Evolutionary conservation across 1,140 invertebrate genomes (phyloP).

Genomic region (Chrysopa pallens): DNA sequence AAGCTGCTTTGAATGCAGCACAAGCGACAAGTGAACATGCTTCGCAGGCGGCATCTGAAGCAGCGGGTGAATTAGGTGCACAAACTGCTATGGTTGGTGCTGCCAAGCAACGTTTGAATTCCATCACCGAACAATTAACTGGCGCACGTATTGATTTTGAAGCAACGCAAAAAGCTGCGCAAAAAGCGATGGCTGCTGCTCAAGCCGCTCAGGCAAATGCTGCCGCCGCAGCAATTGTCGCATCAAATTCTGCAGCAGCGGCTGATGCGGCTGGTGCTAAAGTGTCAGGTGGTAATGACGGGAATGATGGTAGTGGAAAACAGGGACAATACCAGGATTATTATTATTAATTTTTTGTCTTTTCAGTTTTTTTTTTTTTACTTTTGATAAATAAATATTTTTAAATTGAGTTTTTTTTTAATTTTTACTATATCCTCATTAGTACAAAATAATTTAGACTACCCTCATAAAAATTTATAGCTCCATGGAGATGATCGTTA

Average conservation of each 20-base stretch:
- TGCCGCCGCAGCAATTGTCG: background rate
- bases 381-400: too few relatives aligned
- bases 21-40: constrained; percentile 46
- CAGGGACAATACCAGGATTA: too few relatives aligned
- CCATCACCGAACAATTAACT: constrained; percentile 38
- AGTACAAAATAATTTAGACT: too few relatives aligned
- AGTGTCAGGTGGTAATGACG: background rate
- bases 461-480: too few relatives aligned
- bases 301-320: background rate
- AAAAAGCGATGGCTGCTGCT: constrained; percentile 34
- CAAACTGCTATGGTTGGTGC: constrained; percentile 52
- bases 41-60: constrained; percentile 39
- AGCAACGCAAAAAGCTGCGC: constrained; percentile 40
- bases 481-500: too few relatives aligned
- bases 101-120: constrained; percentile 36
- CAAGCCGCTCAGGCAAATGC: constrained; percentile 24
- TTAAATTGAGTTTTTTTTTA: too few relatives aligned
- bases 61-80: constrained; percentile 43
- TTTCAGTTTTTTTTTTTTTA: too few relatives aligned
- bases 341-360: too few relatives aligned
- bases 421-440: too few relatives aligned
- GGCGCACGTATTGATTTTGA: constrained; percentile 46
- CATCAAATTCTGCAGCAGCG: background rate
- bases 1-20: constrained; percentile 45
- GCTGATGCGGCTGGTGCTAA: background rate